phyloP scores from a whole-genome alignment of 2,797 vertebrate genomes.

The Melanotaenia boesemani region DNA sequence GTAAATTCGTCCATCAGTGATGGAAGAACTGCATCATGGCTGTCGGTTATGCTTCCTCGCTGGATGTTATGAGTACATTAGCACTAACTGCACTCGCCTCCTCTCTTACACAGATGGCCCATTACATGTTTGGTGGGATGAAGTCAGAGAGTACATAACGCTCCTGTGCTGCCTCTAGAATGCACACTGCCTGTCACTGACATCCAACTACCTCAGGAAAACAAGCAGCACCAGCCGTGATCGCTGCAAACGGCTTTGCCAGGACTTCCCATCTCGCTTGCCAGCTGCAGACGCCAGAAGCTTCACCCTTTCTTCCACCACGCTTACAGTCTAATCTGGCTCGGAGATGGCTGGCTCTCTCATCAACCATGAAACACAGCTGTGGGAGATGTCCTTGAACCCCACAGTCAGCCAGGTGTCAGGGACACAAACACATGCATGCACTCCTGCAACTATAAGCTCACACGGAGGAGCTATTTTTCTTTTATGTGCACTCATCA shows the following conservation, averaged over 20 bases:
- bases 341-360: conserved; percentile 37
- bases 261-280: conserved; percentile 18
- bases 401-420: conserved; percentile 38
- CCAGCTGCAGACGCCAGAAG: conserved; percentile 21
- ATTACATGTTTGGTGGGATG: conserved; percentile 46
- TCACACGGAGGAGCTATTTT: neutral
- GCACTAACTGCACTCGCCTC: conserved; percentile 43
- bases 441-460: neutral
- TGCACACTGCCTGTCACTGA: conserved; percentile 18
- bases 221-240: conserved; percentile 42
- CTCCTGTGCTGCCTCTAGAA: neutral
- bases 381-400: conserved; percentile 37
- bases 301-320: conserved; percentile 2
- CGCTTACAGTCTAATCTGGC: conserved; percentile 54
- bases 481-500: neutral
- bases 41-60: conserved; percentile 46
- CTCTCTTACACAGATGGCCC: conserved; percentile 64
- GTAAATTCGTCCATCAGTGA: conserved; percentile 28
- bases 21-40: conserved; percentile 40
- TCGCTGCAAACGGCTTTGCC: conserved; percentile 7
- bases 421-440: conserved; percentile 17
- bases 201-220: conserved; percentile 49
- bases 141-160: conserved; percentile 36
- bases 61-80: conserved; percentile 66
- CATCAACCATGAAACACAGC: conserved; percentile 50